These are phyloP conservation scores for Nomada ferruginata DNA, from an alignment of 2,888 invertebrate genomes.

Conservation along the genomic window DNA sequence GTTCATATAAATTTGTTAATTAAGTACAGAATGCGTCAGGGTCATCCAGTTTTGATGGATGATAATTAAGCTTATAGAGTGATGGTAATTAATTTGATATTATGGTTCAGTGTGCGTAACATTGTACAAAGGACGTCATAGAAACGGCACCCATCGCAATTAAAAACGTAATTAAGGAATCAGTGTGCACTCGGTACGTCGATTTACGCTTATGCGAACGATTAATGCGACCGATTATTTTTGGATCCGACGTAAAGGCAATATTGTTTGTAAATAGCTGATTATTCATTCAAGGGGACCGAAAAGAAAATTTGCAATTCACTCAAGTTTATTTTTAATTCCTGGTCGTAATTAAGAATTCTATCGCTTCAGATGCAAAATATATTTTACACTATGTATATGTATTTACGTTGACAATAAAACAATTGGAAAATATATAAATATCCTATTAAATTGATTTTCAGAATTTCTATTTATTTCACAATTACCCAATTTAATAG, in stretches of 20 bases:
- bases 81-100: conserved; percentile 49
- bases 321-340: background rate
- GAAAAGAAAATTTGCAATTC: background rate
- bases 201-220: conserved; percentile 15
- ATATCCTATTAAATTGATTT: background rate
- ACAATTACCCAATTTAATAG: too few relatives aligned
- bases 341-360: too few relatives aligned
- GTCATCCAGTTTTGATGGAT: conserved; percentile 11
- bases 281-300: background rate
- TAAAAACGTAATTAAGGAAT: conserved; percentile 9
- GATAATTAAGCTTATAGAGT: conserved; percentile 30
- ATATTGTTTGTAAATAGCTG: too few relatives aligned
- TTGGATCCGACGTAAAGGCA: background rate
- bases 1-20: conserved; percentile 1
- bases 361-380: too few relatives aligned
- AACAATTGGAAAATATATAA: background rate
- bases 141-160: conserved; percentile 24
- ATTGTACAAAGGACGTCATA: conserved; percentile 38
- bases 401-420: too few relatives aligned
- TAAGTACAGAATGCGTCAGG: conserved; percentile 8
- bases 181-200: background rate
- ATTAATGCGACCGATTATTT: background rate
- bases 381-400: too few relatives aligned
- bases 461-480: background rate
- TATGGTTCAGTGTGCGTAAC: conserved; percentile 42